Base-by-base conservation (phyloP, 2,888 invertebrate genomes). In the Idaea straminata region DNA sequence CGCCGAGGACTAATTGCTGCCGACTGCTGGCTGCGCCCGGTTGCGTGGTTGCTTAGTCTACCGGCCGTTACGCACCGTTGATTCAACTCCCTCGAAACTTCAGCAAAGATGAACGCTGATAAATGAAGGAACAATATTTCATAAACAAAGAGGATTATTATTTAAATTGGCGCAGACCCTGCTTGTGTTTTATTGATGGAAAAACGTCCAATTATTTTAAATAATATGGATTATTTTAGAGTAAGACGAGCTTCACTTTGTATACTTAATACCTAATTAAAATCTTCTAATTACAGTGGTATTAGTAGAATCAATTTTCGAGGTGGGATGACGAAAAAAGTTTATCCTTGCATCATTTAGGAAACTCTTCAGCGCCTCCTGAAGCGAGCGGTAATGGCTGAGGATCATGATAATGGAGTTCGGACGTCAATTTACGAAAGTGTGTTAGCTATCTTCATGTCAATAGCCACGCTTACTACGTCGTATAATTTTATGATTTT, bases 1-100 rank as follows among this genome's bases (percentile, higher is more conserved):
- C 90, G 87, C 89, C 84, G 79, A 76, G 82, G 86, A 84, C 89
- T 91, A 92, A 91, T 92, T 91, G 87, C 85, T 84, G 75, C 69
- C 75, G 77, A 80, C 80, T 82, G 78, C 75, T 76, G 77, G 60
- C 62, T 61, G 76, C 76, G 76, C 79, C 79, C 82, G 76, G 80
- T 75, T 76, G 79, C 76, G 74, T 69, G 66, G 69, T 69, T 60
- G 65, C 68, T 69, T 57, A 64, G 61, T 64, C 62, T 60, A 59
- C 61, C 61, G 25, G 35, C 13, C 7, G 35, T 35, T 34, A 25
- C 59, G 25, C 59, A 34, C 34, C 59, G 59, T 25, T 59, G 59
- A 34, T 47, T 10, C 47, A 10, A 47, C 47, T 47, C 13, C 10
- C 47, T 13, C 47, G 47, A 7, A 47, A 13, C 47, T 47, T 47